Conservation (phyloP, 1,140 invertebrate species). For the Uloborus diversus region DNA sequence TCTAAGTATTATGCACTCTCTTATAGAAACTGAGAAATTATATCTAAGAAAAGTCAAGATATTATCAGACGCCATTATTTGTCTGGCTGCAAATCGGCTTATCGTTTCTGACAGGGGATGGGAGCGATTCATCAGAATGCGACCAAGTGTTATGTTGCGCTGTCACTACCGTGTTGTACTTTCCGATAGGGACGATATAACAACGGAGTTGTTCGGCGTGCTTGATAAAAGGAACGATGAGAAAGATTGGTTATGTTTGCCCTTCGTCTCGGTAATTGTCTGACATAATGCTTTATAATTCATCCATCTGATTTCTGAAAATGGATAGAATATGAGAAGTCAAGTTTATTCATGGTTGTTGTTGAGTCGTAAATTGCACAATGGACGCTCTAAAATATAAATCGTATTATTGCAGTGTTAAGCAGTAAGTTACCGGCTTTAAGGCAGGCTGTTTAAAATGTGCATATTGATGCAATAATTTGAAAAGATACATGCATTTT, state of each 20-base stretch:
- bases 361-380: no score
- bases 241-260: constrained; percentile 5
- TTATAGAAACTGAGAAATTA: background rate
- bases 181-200: constrained; percentile 37
- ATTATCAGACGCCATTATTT: constrained; percentile 49
- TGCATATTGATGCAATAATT: no score
- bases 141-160: constrained; percentile 16
- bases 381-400: no score
- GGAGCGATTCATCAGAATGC: constrained; percentile 25
- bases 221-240: constrained; percentile 2
- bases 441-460: no score
- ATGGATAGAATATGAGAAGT: no score
- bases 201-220: background rate
- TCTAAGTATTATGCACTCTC: no score
- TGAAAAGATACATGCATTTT: no score
- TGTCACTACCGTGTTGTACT: constrained; percentile 37
- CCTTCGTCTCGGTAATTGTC: constrained; percentile 1
- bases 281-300: no score
- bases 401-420: no score
- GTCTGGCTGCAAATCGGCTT: constrained; percentile 27
- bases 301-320: no score
- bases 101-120: constrained; percentile 21
- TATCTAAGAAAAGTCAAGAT: constrained; percentile 42
- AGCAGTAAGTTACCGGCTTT: no score
- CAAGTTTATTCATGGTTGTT: no score